Percentiles rank a stretch among this genome's conserved stretches.
phyloP scores from a whole-genome alignment of 2,113 vertebrate species.

The Tetrax tetrax region DNA sequence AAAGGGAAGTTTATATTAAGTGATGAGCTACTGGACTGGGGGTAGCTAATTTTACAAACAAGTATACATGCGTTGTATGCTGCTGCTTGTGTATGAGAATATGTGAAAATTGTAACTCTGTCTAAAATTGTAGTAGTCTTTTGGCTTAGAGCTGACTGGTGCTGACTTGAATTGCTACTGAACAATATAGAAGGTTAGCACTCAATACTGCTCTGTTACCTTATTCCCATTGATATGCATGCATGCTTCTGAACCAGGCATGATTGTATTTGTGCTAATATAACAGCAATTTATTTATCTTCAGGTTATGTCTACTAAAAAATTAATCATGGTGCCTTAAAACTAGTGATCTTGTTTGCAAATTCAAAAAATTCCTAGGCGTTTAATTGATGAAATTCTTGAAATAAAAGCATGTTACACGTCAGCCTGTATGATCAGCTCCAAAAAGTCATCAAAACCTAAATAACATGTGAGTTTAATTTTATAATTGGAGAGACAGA shows the following conservation, averaged over 20 bases:
- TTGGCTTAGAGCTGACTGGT: background rate
- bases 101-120: background rate
- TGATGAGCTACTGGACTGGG: background rate
- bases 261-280: background rate
- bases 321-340: background rate
- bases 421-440: background rate
- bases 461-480: background rate
- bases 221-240: fast-evolving
- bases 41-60: background rate
- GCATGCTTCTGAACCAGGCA: background rate
- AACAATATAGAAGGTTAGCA: background rate
- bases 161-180: background rate
- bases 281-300: background rate
- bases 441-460: background rate
- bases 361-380: background rate
- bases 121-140: background rate
- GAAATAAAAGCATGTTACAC: background rate
- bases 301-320: background rate
- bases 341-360: background rate
- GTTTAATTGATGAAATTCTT: background rate
- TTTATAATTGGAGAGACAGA: background rate
- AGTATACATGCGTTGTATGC: fast-evolving
- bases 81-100: background rate
- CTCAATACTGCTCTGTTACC: background rate
- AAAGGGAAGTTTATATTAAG: background rate